Conservation (phyloP, 2,113 vertebrate species). For the Phodopus roborovskii region DNA sequence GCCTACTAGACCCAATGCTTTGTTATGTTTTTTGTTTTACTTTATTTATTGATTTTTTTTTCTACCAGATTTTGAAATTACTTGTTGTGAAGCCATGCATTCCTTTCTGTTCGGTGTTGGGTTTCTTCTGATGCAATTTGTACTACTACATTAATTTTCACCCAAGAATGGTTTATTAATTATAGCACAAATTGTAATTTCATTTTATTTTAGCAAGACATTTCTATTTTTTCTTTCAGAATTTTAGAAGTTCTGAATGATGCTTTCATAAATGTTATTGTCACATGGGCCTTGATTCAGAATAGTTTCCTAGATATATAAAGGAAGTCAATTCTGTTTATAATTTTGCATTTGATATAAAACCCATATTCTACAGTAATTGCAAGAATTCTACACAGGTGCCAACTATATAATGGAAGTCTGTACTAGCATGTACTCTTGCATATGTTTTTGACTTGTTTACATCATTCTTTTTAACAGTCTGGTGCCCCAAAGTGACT, state of each 20-base stretch:
- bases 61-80: constrained; percentile 19
- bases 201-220: not conserved
- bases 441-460: not conserved
- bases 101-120: not conserved
- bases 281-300: not conserved
- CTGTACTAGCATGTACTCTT: not conserved
- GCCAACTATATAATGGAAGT: not conserved
- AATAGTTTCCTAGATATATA: constrained; percentile 10
- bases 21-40: not conserved
- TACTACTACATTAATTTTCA: not conserved
- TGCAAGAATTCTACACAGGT: not conserved
- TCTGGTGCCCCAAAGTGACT: not conserved
- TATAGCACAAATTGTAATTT: not conserved
- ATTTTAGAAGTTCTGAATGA: not conserved
- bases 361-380: not conserved
- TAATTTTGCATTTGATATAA: constrained; percentile 7
- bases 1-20: not conserved
- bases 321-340: not conserved
- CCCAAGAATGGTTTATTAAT: not conserved
- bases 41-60: constrained; percentile 31
- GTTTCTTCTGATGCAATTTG: not conserved
- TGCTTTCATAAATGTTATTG: not conserved
- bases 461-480: not conserved
- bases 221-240: not conserved
- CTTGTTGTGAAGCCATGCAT: not conserved